These are phyloP conservation scores for Argyrosomus regius DNA, from an alignment of 2,797 vertebrate genomes.

Conservation along the genomic window DNA sequence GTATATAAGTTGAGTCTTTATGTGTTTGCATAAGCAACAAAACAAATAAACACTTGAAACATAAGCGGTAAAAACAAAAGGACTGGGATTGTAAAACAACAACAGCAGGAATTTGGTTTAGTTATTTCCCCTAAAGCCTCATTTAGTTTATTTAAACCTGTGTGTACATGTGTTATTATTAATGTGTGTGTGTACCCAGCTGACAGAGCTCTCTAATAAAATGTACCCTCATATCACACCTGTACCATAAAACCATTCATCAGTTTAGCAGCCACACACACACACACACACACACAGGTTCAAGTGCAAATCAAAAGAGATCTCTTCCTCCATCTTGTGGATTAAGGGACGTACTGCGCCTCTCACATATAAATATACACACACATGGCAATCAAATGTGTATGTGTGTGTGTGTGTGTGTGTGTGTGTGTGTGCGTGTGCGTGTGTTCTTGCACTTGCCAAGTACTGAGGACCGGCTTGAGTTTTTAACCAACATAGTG, in stretches of 20 bases:
- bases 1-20: background rate
- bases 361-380: background rate
- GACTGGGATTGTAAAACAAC: background rate
- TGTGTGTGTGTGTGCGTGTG: background rate
- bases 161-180: background rate
- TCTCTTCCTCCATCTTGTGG: constrained; percentile 72
- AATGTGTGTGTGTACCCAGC: background rate
- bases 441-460: too few species aligned
- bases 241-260: background rate
- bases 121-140: background rate
- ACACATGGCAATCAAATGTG: background rate
- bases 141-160: background rate
- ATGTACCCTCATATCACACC: background rate
- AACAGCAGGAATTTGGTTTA: background rate
- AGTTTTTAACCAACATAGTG: too few species aligned
- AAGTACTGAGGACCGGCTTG: too few species aligned
- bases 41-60: background rate
- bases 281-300: background rate
- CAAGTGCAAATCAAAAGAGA: background rate
- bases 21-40: background rate
- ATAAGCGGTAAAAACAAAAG: background rate
- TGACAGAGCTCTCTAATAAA: background rate
- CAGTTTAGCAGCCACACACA: background rate
- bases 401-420: background rate
- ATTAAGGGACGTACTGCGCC: constrained; percentile 21